Evolutionary conservation across 2,113 vertebrate genomes (phyloP).

Genomic region (Misgurnus anguillicaudatus): DNA sequence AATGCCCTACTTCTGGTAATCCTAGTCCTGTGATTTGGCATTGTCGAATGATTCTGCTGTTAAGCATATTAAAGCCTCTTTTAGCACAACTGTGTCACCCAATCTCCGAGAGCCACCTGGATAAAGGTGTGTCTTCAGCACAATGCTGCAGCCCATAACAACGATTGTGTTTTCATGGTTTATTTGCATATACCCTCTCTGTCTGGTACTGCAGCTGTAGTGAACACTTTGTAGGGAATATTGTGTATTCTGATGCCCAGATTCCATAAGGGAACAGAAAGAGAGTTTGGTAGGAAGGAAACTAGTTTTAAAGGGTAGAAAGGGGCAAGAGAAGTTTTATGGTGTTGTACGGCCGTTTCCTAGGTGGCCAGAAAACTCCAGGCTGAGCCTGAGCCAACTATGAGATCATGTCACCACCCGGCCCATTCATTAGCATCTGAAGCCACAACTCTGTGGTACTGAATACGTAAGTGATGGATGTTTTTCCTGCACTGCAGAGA

Average conservation of each 20-base stretch:
- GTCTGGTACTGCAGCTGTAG: background rate
- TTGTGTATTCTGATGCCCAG: background rate
- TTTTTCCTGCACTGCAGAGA: slow-evolving; percentile 17
- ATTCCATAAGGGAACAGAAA: background rate
- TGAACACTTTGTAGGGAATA: background rate
- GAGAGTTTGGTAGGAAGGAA: too few relatives aligned
- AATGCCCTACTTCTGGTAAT: slow-evolving; percentile 66
- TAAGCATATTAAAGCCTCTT: slow-evolving; percentile 62
- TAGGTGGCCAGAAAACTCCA: slow-evolving; percentile 33
- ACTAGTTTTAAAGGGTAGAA: slow-evolving; percentile 6
- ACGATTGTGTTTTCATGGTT: background rate
- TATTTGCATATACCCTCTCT: slow-evolving; percentile 1
- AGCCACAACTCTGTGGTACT: slow-evolving; percentile 7
- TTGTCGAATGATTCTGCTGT: slow-evolving; percentile 47
- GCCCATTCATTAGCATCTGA: slow-evolving; percentile 30
- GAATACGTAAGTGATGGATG: slow-evolving; percentile 23
- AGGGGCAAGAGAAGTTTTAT: slow-evolving; percentile 22
- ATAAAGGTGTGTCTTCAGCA: slow-evolving; percentile 24
- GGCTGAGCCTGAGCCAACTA: slow-evolving; percentile 36
- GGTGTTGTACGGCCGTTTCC: slow-evolving; percentile 29
- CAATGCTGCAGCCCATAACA: background rate
- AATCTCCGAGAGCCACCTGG: slow-evolving; percentile 51
- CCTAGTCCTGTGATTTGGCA: slow-evolving; percentile 69
- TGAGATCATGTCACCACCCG: slow-evolving; percentile 45
- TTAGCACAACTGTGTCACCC: slow-evolving; percentile 41